Evolutionary conservation across 2,113 vertebrate species (phyloP).

Genomic region (Ceyx melanurus): DNA sequence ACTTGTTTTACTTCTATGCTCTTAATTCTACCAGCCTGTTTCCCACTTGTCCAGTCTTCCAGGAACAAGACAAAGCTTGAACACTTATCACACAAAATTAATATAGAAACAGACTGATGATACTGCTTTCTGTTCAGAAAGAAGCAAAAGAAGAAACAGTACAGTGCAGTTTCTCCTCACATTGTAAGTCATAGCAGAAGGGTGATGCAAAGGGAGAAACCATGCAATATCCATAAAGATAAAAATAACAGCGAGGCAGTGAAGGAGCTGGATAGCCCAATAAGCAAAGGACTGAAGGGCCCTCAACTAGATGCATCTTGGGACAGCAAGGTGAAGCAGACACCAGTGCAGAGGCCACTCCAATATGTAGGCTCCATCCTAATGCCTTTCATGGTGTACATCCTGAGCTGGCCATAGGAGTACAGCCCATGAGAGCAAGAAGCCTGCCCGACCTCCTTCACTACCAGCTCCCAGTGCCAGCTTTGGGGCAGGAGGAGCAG

Average conservation of each 20-base stretch:
- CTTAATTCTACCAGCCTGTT: neutral
- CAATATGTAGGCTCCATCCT: fast-evolving
- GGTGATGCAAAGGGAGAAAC: neutral
- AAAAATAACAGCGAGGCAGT: neutral
- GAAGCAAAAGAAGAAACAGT: neutral
- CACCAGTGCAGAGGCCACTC: neutral
- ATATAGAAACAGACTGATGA: neutral
- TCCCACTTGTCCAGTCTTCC: neutral
- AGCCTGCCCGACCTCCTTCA: neutral
- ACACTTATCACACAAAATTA: neutral
- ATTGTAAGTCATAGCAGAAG: neutral
- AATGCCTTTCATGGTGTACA: fast-evolving
- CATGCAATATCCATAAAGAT: neutral
- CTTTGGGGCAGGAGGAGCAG: neutral
- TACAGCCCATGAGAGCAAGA: fast-evolving
- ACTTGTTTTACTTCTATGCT: neutral
- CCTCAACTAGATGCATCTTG: neutral
- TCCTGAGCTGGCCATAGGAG: fast-evolving
- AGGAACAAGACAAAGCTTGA: neutral
- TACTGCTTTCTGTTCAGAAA: neutral
- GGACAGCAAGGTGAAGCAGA: fast-evolving
- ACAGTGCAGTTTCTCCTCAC: neutral
- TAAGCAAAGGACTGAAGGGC: neutral
- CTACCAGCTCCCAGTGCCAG: neutral
- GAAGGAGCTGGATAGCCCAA: neutral